These are phyloP conservation scores for Peribatodes rhomboidaria DNA, from an alignment of 2,888 invertebrate genomes.

Conservation along the genomic window DNA sequence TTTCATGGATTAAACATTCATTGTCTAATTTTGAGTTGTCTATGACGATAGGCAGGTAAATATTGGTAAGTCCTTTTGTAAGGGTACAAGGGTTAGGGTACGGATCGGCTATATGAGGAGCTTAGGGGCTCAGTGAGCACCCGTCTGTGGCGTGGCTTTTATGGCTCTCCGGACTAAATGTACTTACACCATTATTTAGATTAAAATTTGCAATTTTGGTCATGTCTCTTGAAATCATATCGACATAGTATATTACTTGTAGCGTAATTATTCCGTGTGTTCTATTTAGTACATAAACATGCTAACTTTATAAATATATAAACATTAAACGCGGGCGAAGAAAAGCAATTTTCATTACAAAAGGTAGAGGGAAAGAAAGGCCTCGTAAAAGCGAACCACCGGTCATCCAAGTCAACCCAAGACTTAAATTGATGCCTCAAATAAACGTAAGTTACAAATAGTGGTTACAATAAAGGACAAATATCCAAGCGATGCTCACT, in stretches of 20 bases:
- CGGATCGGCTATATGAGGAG: constrained; percentile 42
- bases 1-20: background rate
- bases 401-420: constrained; percentile 24
- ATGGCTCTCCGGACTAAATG: constrained; percentile 55
- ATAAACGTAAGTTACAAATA: constrained; percentile 58
- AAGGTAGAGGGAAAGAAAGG: constrained; percentile 12
- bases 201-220: background rate
- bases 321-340: background rate
- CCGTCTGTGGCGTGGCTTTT: constrained; percentile 58
- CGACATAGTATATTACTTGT: background rate
- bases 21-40: constrained; percentile 18
- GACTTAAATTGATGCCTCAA: constrained; percentile 41
- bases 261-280: too few relatives aligned
- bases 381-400: constrained; percentile 17
- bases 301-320: too few relatives aligned
- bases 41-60: constrained; percentile 54
- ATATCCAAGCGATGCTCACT: constrained; percentile 63
- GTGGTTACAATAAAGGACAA: constrained; percentile 61
- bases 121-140: constrained; percentile 56
- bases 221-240: background rate
- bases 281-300: too few relatives aligned
- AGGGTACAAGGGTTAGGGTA: constrained; percentile 45
- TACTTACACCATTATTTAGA: constrained; percentile 25
- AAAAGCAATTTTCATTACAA: constrained; percentile 27
- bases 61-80: constrained; percentile 70